phyloP scores from a whole-genome alignment of 1,140 invertebrate species.

The Holotrichia oblita region DNA sequence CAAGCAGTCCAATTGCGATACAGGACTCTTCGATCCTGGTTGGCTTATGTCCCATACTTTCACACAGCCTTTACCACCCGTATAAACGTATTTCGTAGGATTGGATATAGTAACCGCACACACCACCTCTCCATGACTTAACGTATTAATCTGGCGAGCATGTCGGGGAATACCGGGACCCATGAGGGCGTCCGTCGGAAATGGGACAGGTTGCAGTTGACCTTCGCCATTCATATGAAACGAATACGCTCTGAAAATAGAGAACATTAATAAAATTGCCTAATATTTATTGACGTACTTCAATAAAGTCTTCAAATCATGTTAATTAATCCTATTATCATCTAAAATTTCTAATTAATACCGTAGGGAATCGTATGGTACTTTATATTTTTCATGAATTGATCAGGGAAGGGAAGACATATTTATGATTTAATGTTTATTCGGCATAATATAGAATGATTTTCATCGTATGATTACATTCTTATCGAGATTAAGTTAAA shows the following conservation, averaged over 20 bases:
- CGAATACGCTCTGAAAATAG: slow-evolving; percentile 83
- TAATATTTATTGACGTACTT: no score
- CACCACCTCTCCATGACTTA: slow-evolving; percentile 94
- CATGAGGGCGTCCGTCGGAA: slow-evolving; percentile 94
- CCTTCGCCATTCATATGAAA: slow-evolving; percentile 91
- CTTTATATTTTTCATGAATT: no score
- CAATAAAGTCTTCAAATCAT: no score
- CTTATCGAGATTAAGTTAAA: no score
- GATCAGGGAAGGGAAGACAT: no score
- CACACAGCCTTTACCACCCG: slow-evolving; percentile 91
- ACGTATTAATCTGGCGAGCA: slow-evolving; percentile 88
- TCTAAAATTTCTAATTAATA: no score
- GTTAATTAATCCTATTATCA: no score
- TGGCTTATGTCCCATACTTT: slow-evolving; percentile 87
- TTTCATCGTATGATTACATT: no score
- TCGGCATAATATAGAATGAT: no score
- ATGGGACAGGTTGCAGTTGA: slow-evolving; percentile 91
- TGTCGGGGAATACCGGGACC: slow-evolving; percentile 94
- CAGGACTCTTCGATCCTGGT: slow-evolving; percentile 75
- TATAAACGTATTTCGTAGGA: slow-evolving; percentile 94
- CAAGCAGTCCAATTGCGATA: slow-evolving; percentile 85
- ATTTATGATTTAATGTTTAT: no score
- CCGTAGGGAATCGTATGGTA: no score
- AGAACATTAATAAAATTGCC: background rate
- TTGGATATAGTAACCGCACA: slow-evolving; percentile 92